These are phyloP conservation scores for Pseudomyrmex concolor DNA, from an alignment of 1,140 invertebrate species.

Conservation along the genomic window DNA sequence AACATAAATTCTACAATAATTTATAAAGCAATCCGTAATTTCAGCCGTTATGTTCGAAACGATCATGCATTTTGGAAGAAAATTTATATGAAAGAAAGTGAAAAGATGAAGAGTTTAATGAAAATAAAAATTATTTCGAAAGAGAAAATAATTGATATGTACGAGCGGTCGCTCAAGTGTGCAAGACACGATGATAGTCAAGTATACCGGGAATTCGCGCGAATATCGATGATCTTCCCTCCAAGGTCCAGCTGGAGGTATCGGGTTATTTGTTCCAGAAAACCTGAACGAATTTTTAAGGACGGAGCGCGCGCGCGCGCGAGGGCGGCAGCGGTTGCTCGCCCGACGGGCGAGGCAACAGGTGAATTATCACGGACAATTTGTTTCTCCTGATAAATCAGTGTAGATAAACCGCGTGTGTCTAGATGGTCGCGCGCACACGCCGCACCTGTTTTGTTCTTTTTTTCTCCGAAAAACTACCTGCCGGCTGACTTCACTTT, in stretches of 20 bases:
- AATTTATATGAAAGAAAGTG: no score
- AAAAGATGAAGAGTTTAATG: not conserved
- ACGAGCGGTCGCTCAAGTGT: not conserved
- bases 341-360: slow-evolving; percentile 30
- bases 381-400: slow-evolving; percentile 62
- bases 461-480: slow-evolving; percentile 47
- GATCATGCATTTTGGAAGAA: slow-evolving; percentile 2
- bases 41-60: not conserved
- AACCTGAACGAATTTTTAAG: slow-evolving; percentile 35
- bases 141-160: no score
- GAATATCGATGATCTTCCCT: slow-evolving; percentile 27
- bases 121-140: not conserved
- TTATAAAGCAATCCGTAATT: not conserved
- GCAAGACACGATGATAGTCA: not conserved
- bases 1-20: slow-evolving; percentile 26
- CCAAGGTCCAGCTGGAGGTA: slow-evolving; percentile 32
- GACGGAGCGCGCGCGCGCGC: not conserved
- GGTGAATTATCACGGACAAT: slow-evolving; percentile 59
- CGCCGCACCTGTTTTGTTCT: slow-evolving; percentile 62
- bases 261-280: slow-evolving; percentile 29
- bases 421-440: slow-evolving; percentile 39
- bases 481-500: slow-evolving; percentile 45
- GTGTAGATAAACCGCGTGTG: slow-evolving; percentile 52
- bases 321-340: not conserved
- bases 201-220: slow-evolving; percentile 4